Conservation (phyloP, 23 tunicate species). For the Phallusia fumigata region DNA sequence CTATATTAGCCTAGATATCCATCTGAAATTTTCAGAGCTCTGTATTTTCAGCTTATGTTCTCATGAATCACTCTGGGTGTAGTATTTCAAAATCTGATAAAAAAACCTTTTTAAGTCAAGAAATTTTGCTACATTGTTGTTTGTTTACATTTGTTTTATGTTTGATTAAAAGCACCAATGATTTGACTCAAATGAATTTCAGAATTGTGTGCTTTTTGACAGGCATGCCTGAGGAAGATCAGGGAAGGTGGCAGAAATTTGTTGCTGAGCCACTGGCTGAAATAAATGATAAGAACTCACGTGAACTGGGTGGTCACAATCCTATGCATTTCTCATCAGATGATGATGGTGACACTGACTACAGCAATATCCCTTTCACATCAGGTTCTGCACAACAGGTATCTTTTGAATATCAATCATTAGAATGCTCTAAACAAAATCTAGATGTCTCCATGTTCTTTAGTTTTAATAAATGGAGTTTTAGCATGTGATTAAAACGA, state of each 20-base stretch:
- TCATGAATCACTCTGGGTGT: neutral
- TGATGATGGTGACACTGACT: slow-evolving; percentile 71
- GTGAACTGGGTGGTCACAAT: slow-evolving; percentile 90
- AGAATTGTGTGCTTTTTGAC: neutral
- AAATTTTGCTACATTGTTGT: neutral
- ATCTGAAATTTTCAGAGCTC: no score
- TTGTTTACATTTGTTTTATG: neutral
- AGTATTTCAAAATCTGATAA: neutral
- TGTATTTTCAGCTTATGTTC: no score
- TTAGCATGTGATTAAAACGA: no score
- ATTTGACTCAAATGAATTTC: neutral
- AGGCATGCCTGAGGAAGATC: slow-evolving; percentile 98
- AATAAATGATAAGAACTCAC: slow-evolving; percentile 80
- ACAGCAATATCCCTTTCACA: slow-evolving; percentile 57
- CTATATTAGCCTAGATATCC: no score
- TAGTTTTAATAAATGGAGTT: no score
- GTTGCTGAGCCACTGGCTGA: slow-evolving; percentile 77
- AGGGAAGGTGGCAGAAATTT: slow-evolving; percentile 89
- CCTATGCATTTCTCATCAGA: slow-evolving; percentile 94
- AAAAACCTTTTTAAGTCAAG: neutral
- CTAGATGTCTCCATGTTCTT: no score
- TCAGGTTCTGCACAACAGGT: slow-evolving; percentile 87
- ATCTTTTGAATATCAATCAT: no score
- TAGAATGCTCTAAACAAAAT: no score
- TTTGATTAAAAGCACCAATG: neutral